Evolutionary conservation across 64 coral and sea anemone species (phyloP).

Genomic region (Montipora foliosa): DNA sequence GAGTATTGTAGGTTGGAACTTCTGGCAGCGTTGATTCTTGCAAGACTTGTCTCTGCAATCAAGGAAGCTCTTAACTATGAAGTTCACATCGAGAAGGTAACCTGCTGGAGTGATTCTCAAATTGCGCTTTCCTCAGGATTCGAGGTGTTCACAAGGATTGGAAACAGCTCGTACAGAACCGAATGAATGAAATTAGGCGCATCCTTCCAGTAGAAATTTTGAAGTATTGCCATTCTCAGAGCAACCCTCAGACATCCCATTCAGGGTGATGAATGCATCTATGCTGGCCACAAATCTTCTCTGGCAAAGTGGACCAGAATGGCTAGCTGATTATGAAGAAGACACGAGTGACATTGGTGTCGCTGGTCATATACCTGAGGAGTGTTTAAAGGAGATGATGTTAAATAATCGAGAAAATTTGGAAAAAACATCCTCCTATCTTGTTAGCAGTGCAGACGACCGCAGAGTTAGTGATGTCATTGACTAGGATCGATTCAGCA

Average conservation of each 20-base stretch:
- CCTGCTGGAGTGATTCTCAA: constrained; percentile 35
- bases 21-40: neutral
- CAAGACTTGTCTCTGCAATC: neutral
- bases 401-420: constrained; percentile 11
- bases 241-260: neutral
- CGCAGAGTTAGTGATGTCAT: too few species aligned
- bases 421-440: neutral
- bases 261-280: too few species aligned
- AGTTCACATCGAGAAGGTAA: neutral
- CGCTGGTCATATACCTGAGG: neutral
- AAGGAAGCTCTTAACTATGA: neutral
- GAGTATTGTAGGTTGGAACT: constrained; percentile 9
- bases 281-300: too few species aligned
- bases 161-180: constrained; percentile 30
- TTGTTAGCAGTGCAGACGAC: neutral
- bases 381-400: constrained; percentile 19
- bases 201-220: neutral
- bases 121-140: neutral
- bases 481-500: too few species aligned
- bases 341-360: neutral
- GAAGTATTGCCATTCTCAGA: neutral
- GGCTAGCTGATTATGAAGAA: constrained; percentile 24
- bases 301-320: neutral
- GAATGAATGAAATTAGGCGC: constrained; percentile 15
- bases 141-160: neutral